These are phyloP conservation scores for Larimichthys polyactis DNA, from an alignment of 2,113 vertebrate genomes.

Conservation along the genomic window DNA sequence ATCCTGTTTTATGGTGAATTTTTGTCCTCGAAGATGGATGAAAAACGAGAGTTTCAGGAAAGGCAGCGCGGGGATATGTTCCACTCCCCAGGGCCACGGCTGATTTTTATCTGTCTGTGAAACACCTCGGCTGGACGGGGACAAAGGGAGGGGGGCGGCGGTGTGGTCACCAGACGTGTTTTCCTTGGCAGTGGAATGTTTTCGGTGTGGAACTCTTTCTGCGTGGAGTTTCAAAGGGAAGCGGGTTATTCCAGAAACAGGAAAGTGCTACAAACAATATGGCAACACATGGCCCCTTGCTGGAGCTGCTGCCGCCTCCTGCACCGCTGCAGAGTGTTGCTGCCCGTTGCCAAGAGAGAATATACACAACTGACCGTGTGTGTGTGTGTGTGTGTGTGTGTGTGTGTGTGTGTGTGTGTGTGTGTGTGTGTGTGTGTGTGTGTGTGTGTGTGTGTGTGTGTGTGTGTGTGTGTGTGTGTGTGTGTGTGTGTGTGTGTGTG, in stretches of 20 bases:
- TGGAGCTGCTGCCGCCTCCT: conserved; percentile 54
- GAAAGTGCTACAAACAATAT: conserved; percentile 84
- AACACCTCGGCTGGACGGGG: conserved; percentile 67
- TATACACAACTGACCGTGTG: conserved; percentile 40
- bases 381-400: conserved; percentile 33
- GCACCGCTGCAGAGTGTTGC: conserved; percentile 42
- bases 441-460: too few species aligned
- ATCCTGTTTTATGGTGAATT: conserved; percentile 41
- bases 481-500: too few species aligned
- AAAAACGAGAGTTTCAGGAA: conserved; percentile 49
- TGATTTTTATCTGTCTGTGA: conserved; percentile 72
- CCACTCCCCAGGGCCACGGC: conserved; percentile 52
- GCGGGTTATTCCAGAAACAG: conserved; percentile 83
- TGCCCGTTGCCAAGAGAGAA: conserved; percentile 63
- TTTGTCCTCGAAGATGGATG: conserved; percentile 2
- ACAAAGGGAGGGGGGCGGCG: conserved; percentile 74
- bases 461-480: too few species aligned
- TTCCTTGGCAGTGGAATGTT: conserved; percentile 83
- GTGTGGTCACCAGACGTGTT: conserved; percentile 83
- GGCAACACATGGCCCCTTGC: conserved; percentile 72
- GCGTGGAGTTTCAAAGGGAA: conserved; percentile 75
- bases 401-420: too few species aligned
- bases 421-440: too few species aligned
- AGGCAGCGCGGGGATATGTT: conserved; percentile 49
- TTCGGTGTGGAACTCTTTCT: conserved; percentile 76